phyloP scores from a whole-genome alignment of 2,888 invertebrate genomes.

The Arrhopalites spinosus region DNA sequence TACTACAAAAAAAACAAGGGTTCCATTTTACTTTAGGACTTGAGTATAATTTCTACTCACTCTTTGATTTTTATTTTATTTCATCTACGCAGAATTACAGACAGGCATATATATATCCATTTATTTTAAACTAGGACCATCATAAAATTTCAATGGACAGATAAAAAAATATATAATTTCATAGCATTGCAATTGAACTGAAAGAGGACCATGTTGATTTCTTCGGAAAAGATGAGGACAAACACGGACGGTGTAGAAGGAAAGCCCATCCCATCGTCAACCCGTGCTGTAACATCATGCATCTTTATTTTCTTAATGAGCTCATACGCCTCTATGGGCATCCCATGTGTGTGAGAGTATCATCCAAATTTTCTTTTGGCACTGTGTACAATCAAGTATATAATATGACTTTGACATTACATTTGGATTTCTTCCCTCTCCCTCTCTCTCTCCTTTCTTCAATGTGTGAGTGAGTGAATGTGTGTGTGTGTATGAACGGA shows the following conservation, averaged over 20 bases:
- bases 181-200: neutral
- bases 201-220: neutral
- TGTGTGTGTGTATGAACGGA: no score
- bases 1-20: neutral
- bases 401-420: no score
- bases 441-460: no score
- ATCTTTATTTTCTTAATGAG: conserved; percentile 13
- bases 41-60: neutral
- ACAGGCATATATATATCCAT: neutral
- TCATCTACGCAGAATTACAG: no score
- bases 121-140: neutral
- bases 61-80: no score
- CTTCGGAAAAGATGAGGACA: neutral
- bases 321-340: conserved; percentile 14
- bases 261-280: neutral
- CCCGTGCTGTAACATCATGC: neutral
- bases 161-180: neutral
- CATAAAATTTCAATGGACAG: conserved; percentile 2
- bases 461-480: no score
- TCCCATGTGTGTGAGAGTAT: neutral
- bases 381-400: neutral
- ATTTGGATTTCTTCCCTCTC: no score
- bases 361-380: neutral
- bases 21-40: no score
- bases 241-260: neutral